A percentile compares a stretch with the other conserved stretches of the same genome.
Conservation (phyloP, 2,888 invertebrate species). For the Apoderus coryli region DNA sequence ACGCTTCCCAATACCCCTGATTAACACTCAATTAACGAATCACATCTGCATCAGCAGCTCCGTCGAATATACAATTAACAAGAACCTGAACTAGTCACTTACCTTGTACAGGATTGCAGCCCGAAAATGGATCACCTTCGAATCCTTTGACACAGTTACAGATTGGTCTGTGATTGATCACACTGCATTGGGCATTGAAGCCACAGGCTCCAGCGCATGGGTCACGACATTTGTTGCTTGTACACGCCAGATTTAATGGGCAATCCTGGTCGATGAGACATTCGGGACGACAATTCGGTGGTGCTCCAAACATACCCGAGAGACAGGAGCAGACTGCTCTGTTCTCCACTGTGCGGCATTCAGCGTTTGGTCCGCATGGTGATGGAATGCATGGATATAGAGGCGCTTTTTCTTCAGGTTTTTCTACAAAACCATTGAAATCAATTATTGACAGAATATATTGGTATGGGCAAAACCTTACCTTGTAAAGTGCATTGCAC, state of each 20-base stretch:
- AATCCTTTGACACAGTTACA: conserved; percentile 61
- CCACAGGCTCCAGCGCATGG: conserved; percentile 66
- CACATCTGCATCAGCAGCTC: not conserved
- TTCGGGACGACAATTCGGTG: conserved; percentile 65
- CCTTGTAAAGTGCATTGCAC: conserved; percentile 37
- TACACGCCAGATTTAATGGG: conserved; percentile 56
- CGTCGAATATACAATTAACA: conserved; percentile 7
- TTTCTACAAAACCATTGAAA: too few relatives aligned
- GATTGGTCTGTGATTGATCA: conserved; percentile 60
- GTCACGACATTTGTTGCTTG: conserved; percentile 56
- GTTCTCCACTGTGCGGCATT: conserved; percentile 46
- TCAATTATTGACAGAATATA: too few relatives aligned
- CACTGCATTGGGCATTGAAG: conserved; percentile 57
- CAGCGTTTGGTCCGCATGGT: conserved; percentile 55
- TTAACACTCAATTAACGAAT: too few relatives aligned
- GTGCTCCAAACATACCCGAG: conserved; percentile 59
- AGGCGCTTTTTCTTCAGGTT: conserved; percentile 20
- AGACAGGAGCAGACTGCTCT: conserved; percentile 61
- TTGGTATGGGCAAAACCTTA: too few relatives aligned
- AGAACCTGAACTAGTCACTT: too few relatives aligned
- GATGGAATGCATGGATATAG: conserved; percentile 58
- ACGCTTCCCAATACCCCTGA: too few relatives aligned
- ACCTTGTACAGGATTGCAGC: conserved; percentile 44
- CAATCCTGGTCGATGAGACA: conserved; percentile 69
- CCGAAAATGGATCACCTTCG: conserved; percentile 67